A percentile compares a stretch with the other conserved stretches of the same genome.
These are phyloP conservation scores for Phaetusa simplex DNA, from an alignment of 2,113 vertebrate species.

Conservation along the genomic window DNA sequence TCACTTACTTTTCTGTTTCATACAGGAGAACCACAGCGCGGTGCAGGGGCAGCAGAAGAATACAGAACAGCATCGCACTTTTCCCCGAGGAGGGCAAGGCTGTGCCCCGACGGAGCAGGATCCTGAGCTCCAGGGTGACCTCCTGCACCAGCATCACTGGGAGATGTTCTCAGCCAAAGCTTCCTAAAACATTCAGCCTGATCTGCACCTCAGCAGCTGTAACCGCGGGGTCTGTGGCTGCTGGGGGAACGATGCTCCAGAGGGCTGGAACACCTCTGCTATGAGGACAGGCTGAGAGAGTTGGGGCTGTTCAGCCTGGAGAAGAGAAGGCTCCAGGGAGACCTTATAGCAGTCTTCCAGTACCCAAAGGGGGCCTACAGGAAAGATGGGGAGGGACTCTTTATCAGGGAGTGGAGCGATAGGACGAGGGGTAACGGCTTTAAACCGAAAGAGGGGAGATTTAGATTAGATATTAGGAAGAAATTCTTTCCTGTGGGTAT, in stretches of 20 bases:
- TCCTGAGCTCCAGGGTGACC: neutral
- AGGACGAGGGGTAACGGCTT: too few species aligned
- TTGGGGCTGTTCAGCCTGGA: too few species aligned
- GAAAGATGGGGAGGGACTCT: too few species aligned
- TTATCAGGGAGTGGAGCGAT: too few species aligned
- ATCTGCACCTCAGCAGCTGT: neutral
- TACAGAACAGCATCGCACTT: neutral
- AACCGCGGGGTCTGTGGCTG: neutral
- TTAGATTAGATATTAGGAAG: too few species aligned
- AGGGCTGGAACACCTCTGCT: too few species aligned
- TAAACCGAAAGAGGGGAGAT: too few species aligned
- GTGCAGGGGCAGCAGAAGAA: neutral
- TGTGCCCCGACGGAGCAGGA: neutral
- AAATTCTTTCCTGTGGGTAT: too few species aligned
- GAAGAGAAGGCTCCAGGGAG: too few species aligned
- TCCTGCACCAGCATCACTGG: neutral
- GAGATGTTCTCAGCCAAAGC: neutral
- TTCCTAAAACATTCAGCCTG: neutral
- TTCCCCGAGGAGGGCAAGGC: neutral
- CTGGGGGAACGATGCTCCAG: neutral
- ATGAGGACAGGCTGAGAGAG: too few species aligned
- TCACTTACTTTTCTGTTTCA: neutral
- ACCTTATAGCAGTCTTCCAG: too few species aligned
- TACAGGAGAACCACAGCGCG: rapidly evolving
- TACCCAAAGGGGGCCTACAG: too few species aligned